Evolutionary conservation across 2,113 vertebrate species (phyloP), one percentile per base, ranked within the genome.

Genomic region (Grammomys surdaster): DNA sequence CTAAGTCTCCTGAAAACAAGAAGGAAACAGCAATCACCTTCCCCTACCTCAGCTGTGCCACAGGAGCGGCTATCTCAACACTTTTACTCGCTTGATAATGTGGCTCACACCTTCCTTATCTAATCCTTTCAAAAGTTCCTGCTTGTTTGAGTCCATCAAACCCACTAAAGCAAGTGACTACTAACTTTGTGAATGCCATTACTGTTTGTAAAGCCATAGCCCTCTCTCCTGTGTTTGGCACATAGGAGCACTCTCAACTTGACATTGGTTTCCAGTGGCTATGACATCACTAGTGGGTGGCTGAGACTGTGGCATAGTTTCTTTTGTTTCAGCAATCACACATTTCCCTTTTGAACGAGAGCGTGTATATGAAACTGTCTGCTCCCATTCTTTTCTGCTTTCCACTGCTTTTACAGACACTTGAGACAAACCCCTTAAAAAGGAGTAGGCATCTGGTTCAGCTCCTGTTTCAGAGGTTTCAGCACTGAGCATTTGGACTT

Each of bases 31-130:
- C 46, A 40, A 0, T 69, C 43, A 24, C 63, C 46, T 73, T 63
- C 11, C 0, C 14, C 0, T 33, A 46, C 78, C 36, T 65, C 17
- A 33, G 43, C 16, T 58, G 28, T 56, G 31, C 22, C 40, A 1
- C 2, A 0, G n/a, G 19, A 0, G 0, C 10, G 56, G n/a, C 54
- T 4, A 36, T 8, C 20, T 70, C 46, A 1, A 3, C 31, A 22
- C 70, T 26, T 33, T 19, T 12, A 20, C 54, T 72, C 91, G 67
- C 78, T 40, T 19, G 9, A 51, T 31, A 54, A 17, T 1, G 7
- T 36, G 7, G 40, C 33, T 70, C 12, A 19, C 28, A 2, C 7
- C 2, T 36, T 31, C 76, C 26, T 11, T 20, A 4, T 76, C 48
- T 63, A 81, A 43, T 24, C 33, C 43, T 77, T 82, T 78, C 73